Base-by-base conservation (phyloP, 30 jellyfish, hydroid and myxozoan species). In the Turritopsis dohrnii region DNA sequence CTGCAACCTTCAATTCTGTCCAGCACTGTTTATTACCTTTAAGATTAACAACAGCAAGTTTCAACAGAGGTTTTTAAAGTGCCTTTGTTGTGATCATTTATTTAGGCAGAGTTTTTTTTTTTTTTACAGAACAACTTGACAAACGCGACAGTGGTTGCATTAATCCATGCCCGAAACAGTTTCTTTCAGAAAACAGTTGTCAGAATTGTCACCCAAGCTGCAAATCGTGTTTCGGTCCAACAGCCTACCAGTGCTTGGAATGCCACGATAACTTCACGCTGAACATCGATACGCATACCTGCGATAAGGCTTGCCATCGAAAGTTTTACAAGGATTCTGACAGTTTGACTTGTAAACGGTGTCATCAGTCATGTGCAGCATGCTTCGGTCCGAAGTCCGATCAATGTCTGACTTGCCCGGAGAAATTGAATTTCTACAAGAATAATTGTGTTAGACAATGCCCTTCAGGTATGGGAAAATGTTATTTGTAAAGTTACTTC, bases 81-180 rank as follows among this genome's bases (percentile, higher is more conserved):
- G n/a, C n/a, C n/a, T n/a, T n/a, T n/a, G n/a, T n/a, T n/a, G n/a
- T n/a, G n/a, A n/a, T n/a, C n/a, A n/a, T n/a, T n/a, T n/a, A n/a
- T n/a, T n/a, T n/a, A n/a, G n/a, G n/a, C n/a, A n/a, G n/a, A n/a
- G n/a, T n/a, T n/a, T n/a, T n/a, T n/a, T n/a, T 0, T 60, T 82
- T 20, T 69, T 65, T 85, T 88, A 27, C 89, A 94, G 99, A 88
- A 19, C 85, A 89, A 52, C 90, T 94, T 7, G 96, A 94, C 79
- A 84, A 84, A 24, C 96, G 96, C 13, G 88, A 81, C 22, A 41
- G 90, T 18, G 80, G 92, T 1, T 94, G 99, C 81, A 69, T 84
- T 0, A 95, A 87, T 74, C 99, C 99, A 18, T 94, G 99, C 72
- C 88, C 95, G 29, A 95, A 89, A 29, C 93, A 89, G 65, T 89